Conservation (phyloP, 92 coral and sea anemone species). For the Pocillopora meandrina region DNA sequence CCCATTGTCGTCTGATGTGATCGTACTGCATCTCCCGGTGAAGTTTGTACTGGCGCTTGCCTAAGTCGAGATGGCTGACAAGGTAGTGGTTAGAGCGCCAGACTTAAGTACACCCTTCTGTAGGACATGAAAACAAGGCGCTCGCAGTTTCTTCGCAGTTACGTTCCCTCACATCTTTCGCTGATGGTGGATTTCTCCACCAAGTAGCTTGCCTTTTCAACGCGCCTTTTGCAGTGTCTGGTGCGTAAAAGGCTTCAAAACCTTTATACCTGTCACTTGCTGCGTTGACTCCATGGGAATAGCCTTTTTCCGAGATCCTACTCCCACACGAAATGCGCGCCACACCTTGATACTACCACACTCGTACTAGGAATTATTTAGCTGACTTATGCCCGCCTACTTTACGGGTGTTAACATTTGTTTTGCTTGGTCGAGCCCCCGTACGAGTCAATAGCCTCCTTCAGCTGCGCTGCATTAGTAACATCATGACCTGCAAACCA, state of each 20-base stretch:
- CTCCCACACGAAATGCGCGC: constrained; percentile 40
- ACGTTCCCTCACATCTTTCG: not conserved
- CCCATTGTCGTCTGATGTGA: constrained; percentile 50
- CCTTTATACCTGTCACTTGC: constrained; percentile 6
- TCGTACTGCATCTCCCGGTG: too few species aligned
- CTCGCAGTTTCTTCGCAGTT: not conserved
- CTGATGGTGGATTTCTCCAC: not conserved
- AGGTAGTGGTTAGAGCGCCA: constrained; percentile 17
- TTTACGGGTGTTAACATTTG: not conserved
- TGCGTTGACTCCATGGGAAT: not conserved
- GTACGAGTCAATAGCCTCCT: constrained; percentile 46
- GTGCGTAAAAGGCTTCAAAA: not conserved
- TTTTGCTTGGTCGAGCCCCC: constrained; percentile 21
- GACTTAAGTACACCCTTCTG: constrained; percentile 46
- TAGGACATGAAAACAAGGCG: constrained; percentile 40
- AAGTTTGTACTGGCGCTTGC: too few species aligned
- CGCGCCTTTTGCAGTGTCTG: too few species aligned
- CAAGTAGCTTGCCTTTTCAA: not conserved
- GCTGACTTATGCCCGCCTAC: constrained; percentile 38
- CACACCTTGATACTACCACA: constrained; percentile 7
- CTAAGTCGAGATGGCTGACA: constrained; percentile 49
- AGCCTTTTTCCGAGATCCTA: not conserved
- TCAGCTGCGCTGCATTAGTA: constrained; percentile 27
- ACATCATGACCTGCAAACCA: constrained; percentile 30
- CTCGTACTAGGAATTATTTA: constrained; percentile 32